These are phyloP conservation scores for Gari tellinella DNA, from an alignment of 2,888 invertebrate genomes.

Conservation along the genomic window DNA sequence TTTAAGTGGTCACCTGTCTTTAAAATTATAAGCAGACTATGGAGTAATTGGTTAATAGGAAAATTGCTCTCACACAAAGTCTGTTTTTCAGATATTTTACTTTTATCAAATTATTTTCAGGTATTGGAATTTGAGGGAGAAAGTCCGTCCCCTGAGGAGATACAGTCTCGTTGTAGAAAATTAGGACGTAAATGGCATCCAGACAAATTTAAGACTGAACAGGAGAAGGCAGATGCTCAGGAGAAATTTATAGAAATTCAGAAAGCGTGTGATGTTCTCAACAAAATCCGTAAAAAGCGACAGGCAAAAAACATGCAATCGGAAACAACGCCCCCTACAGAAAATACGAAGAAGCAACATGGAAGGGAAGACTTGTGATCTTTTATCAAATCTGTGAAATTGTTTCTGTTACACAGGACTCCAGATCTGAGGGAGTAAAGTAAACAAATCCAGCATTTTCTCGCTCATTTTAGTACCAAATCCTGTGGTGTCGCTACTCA, in stretches of 20 bases:
- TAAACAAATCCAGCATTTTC: no score
- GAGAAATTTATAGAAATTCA: constrained; percentile 96
- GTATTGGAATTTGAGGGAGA: constrained; percentile 88
- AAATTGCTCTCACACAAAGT: not conserved
- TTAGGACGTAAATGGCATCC: constrained; percentile 95
- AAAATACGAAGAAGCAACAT: constrained; percentile 5
- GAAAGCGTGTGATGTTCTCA: constrained; percentile 94
- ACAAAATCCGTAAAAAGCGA: constrained; percentile 61
- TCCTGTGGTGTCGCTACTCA: no score
- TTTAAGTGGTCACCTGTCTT: no score
- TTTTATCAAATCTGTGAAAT: no score
- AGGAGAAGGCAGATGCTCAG: constrained; percentile 90
- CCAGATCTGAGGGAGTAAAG: no score
- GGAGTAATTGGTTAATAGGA: not conserved
- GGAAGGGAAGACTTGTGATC: no score
- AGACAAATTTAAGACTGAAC: constrained; percentile 93
- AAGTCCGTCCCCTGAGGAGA: constrained; percentile 92
- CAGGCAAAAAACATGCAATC: constrained; percentile 56
- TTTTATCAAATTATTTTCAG: constrained; percentile 84
- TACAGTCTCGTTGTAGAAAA: constrained; percentile 92
- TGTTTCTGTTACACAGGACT: no score
- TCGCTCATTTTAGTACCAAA: no score
- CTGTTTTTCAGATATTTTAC: not conserved
- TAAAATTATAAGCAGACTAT: no score
- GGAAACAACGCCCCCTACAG: constrained; percentile 20